A percentile compares a stretch with the other conserved stretches of the same genome.
These are phyloP conservation scores for Aythya baeri DNA, from an alignment of 2,113 vertebrate genomes.

Conservation along the genomic window DNA sequence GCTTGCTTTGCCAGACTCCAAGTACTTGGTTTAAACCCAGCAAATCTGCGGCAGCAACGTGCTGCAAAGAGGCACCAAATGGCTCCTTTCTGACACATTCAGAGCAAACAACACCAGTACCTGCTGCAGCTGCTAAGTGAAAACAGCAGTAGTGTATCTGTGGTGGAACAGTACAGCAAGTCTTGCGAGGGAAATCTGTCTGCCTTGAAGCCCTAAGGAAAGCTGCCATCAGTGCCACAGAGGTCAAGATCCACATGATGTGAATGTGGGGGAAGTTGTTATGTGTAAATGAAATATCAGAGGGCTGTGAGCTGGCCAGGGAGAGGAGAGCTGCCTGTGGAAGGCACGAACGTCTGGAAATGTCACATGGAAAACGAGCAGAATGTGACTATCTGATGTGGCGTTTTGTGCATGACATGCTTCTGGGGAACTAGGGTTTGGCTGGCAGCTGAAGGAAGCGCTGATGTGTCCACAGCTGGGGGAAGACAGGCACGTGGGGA, in stretches of 20 bases:
- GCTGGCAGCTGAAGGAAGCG: background rate
- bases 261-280: background rate
- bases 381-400: background rate
- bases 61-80: background rate
- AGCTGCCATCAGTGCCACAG: background rate
- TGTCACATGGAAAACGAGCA: background rate
- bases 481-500: accelerated
- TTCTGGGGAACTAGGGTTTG: background rate
- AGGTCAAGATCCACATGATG: accelerated
- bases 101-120: background rate
- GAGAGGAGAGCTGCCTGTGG: background rate
- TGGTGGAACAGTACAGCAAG: background rate
- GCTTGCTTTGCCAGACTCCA: background rate
- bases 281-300: background rate
- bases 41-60: background rate
- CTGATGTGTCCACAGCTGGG: accelerated
- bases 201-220: background rate
- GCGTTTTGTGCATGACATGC: background rate
- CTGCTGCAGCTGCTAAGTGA: background rate
- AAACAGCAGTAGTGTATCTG: background rate
- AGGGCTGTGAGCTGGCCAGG: background rate
- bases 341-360: background rate
- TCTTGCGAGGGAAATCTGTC: background rate
- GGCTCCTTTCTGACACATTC: background rate
- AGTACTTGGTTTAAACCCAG: background rate